Evolutionary conservation across 2,888 invertebrate genomes (phyloP).

Genomic region (Tenthredo mesomela): DNA sequence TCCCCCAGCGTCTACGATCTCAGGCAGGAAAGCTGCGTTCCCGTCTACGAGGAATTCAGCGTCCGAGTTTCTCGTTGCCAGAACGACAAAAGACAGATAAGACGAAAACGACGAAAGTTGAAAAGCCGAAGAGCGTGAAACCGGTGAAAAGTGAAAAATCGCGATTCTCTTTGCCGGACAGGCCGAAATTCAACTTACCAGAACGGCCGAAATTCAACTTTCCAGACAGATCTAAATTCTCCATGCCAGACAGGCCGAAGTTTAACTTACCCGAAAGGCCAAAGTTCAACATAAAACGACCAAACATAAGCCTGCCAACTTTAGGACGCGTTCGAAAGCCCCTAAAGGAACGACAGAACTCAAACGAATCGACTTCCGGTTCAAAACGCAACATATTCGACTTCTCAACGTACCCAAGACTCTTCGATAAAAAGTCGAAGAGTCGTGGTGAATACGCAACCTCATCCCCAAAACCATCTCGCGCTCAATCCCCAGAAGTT

Average conservation of each 20-base stretch:
- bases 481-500: conserved; percentile 80
- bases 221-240: conserved; percentile 82
- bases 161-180: conserved; percentile 83
- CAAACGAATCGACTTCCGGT: conserved; percentile 80
- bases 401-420: conserved; percentile 89
- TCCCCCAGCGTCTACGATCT: conserved; percentile 82
- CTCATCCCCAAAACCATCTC: conserved; percentile 79
- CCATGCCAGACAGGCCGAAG: conserved; percentile 79
- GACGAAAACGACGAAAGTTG: conserved; percentile 52
- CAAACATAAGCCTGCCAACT: conserved; percentile 79
- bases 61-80: conserved; percentile 79
- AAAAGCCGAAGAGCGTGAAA: conserved; percentile 60
- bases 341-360: conserved; percentile 73
- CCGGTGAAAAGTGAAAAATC: conserved; percentile 80
- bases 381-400: conserved; percentile 84
- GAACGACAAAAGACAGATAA: conserved; percentile 73
- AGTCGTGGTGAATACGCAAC: conserved; percentile 77
- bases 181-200: conserved; percentile 78
- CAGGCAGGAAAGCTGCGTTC: conserved; percentile 88
- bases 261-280: conserved; percentile 81
- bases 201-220: conserved; percentile 80
- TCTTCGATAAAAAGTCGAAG: conserved; percentile 78
- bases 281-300: conserved; percentile 79
- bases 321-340: conserved; percentile 59
- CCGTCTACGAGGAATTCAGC: conserved; percentile 83